These are phyloP conservation scores for Zelostemma sp. DNA, from an alignment of 1,140 invertebrate genomes.

Conservation along the genomic window DNA sequence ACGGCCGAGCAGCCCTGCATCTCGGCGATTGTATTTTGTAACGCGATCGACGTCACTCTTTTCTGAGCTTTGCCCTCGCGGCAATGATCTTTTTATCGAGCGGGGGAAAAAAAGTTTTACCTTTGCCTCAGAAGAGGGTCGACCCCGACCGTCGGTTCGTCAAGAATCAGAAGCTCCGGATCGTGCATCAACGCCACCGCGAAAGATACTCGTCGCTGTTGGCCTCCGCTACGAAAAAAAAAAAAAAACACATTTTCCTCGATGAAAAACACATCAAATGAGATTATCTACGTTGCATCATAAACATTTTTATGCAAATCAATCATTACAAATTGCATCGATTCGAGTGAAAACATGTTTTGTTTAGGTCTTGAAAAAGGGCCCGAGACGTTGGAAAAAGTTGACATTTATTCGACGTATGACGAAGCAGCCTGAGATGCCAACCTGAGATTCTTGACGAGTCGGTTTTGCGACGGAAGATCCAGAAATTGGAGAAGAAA, in stretches of 20 bases:
- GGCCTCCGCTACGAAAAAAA: conserved; percentile 81
- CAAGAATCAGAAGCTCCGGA: conserved; percentile 92
- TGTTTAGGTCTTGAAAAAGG: too few species aligned
- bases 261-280: too few species aligned
- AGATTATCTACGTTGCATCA: too few species aligned
- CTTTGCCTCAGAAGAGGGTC: conserved; percentile 89
- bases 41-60: conserved; percentile 2
- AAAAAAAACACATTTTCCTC: too few species aligned
- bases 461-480: conserved; percentile 84
- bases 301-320: too few species aligned
- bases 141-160: conserved; percentile 95
- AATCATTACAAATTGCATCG: too few species aligned
- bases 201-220: conserved; percentile 92
- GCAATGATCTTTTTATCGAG: conserved; percentile 1
- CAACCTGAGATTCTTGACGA: conserved; percentile 91
- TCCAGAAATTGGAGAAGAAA: conserved; percentile 93
- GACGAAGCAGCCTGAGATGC: background rate
- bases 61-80: conserved; percentile 5
- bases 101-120: conserved; percentile 57
- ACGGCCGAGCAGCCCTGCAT: background rate
- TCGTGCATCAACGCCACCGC: conserved; percentile 93
- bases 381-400: too few species aligned
- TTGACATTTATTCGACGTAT: too few species aligned
- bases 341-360: too few species aligned
- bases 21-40: background rate